These are phyloP conservation scores for Emydura subglobosa DNA, from an alignment of 2,113 vertebrate species.

Conservation along the genomic window DNA sequence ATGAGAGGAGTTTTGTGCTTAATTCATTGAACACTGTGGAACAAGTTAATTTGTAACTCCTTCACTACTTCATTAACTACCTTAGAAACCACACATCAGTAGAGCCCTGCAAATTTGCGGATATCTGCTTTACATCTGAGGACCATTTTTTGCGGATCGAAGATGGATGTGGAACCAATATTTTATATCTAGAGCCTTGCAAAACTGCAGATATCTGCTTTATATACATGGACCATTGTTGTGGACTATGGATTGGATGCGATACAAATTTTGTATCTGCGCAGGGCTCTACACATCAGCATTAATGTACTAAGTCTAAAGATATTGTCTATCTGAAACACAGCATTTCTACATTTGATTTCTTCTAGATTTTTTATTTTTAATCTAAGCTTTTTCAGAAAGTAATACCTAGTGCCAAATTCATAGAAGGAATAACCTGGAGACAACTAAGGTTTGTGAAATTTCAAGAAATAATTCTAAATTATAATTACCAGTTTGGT, in stretches of 20 bases:
- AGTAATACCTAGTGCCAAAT: neutral
- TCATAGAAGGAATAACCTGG: neutral
- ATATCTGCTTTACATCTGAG: too few species aligned
- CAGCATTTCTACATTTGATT: rapidly evolving
- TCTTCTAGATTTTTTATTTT: neutral
- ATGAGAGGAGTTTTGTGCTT: neutral
- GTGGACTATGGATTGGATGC: too few species aligned
- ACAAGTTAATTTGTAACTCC: neutral
- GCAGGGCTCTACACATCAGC: neutral
- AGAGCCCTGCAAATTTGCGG: too few species aligned
- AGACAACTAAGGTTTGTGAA: neutral
- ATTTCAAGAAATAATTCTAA: neutral
- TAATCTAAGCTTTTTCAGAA: neutral
- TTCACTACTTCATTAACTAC: neutral
- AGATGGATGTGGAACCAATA: too few species aligned
- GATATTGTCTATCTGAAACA: neutral
- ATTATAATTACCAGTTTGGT: neutral
- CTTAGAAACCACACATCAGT: neutral
- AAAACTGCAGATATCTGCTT: too few species aligned
- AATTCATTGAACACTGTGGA: neutral
- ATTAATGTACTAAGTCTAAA: neutral
- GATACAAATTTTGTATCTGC: too few species aligned
- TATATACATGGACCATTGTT: too few species aligned
- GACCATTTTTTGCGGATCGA: too few species aligned
- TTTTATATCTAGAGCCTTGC: too few species aligned